Evolutionary conservation across 2,888 invertebrate species (phyloP).

Genomic region (Pyrrhia umbra): DNA sequence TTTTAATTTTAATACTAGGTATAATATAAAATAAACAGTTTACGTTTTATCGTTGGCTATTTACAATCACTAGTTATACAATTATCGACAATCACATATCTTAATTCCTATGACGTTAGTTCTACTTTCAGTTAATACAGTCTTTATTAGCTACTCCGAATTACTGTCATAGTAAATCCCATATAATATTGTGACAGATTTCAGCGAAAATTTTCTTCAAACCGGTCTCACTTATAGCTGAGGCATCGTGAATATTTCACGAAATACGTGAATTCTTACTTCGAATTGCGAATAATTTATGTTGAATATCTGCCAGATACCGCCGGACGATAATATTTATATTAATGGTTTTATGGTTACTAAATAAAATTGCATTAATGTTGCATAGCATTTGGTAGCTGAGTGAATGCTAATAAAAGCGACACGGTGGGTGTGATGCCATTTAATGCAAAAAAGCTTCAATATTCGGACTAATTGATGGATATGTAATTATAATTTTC

Average conservation of each 20-base stretch:
- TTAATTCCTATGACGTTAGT: not conserved
- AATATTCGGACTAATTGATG: no score
- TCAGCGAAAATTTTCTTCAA: slow-evolving; percentile 1
- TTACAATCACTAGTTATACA: not conserved
- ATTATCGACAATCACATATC: not conserved
- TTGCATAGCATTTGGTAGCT: not conserved
- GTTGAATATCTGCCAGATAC: slow-evolving; percentile 44
- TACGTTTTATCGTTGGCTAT: not conserved
- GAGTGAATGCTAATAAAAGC: not conserved
- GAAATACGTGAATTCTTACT: slow-evolving; percentile 9
- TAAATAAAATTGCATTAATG: slow-evolving; percentile 10
- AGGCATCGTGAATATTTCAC: not conserved
- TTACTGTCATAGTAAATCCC: no score
- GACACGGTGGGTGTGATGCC: no score
- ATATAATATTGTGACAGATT: slow-evolving; percentile 3
- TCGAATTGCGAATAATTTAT: slow-evolving; percentile 14
- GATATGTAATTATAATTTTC: no score
- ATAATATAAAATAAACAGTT: not conserved
- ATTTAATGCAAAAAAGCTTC: no score
- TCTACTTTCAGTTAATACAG: no score
- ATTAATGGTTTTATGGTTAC: slow-evolving; percentile 13
- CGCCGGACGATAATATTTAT: slow-evolving; percentile 12
- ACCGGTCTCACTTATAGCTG: not conserved
- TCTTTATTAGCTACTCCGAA: no score
- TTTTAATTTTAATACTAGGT: not conserved